These are phyloP conservation scores for Coenobita brevimanus DNA, from an alignment of 1,140 invertebrate species.

Conservation along the genomic window DNA sequence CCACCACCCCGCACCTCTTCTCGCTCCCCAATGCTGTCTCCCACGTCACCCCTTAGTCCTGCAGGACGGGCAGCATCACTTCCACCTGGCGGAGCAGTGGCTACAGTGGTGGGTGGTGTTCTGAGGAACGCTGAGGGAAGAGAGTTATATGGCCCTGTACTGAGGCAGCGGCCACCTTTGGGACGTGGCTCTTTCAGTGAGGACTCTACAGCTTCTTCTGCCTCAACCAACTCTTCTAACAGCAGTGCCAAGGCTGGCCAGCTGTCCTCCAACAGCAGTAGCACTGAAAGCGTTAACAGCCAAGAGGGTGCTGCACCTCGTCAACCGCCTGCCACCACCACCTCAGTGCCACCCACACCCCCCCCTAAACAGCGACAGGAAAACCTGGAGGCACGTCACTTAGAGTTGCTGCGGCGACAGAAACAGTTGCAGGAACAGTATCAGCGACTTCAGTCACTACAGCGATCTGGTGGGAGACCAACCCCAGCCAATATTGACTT, in stretches of 20 bases:
- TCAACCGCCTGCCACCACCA: constrained; percentile 17
- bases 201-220: constrained; percentile 68
- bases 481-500: constrained; percentile 61
- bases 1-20: constrained; percentile 67
- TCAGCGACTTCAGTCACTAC: constrained; percentile 72
- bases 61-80: constrained; percentile 24
- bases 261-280: constrained; percentile 70
- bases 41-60: constrained; percentile 47
- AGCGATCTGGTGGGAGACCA: constrained; percentile 65
- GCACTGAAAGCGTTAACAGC: constrained; percentile 72
- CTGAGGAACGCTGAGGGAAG: constrained; percentile 61
- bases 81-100: constrained; percentile 47
- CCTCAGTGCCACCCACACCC: constrained; percentile 30
- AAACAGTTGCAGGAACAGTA: constrained; percentile 73
- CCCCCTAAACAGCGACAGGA: constrained; percentile 71
- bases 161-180: constrained; percentile 65
- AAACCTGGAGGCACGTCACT: constrained; percentile 72
- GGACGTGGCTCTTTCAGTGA: constrained; percentile 66
- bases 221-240: constrained; percentile 61
- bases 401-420: constrained; percentile 72
- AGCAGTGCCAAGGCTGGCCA: constrained; percentile 62
- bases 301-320: constrained; percentile 69
- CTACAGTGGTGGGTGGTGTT: constrained; percentile 48
- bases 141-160: constrained; percentile 61
- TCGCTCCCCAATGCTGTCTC: constrained; percentile 61